Percentiles rank a stretch among this genome's conserved stretches.
These are phyloP conservation scores for Sorex araneus DNA, from an alignment of 2,113 vertebrate species.

Conservation along the genomic window DNA sequence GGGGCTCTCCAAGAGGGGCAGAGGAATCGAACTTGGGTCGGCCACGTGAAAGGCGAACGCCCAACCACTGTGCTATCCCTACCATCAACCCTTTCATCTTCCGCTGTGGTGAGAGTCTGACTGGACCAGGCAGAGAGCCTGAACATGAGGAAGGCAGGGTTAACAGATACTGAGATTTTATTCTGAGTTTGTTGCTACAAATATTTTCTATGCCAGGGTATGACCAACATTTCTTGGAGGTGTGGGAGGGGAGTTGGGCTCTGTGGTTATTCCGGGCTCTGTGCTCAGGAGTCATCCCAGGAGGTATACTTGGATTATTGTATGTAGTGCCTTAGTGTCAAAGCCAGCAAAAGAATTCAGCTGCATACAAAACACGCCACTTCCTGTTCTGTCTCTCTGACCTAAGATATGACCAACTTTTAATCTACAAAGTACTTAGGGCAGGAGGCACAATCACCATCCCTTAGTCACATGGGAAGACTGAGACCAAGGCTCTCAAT, in stretches of 20 bases:
- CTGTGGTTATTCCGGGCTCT: too few species aligned
- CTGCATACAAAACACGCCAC: too few species aligned
- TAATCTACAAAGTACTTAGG: not conserved
- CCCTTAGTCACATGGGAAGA: not conserved
- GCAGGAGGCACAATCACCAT: not conserved
- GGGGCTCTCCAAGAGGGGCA: too few species aligned
- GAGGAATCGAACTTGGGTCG: too few species aligned
- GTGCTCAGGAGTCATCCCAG: too few species aligned
- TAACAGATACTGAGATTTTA: rapidly evolving
- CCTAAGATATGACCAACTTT: not conserved
- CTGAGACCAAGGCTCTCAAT: not conserved
- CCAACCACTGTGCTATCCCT: too few species aligned
- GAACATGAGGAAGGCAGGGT: not conserved
- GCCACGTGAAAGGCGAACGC: too few species aligned
- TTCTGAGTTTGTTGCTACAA: not conserved
- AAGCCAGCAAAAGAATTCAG: too few species aligned
- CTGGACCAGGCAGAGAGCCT: not conserved
- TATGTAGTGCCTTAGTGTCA: too few species aligned
- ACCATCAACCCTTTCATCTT: not conserved
- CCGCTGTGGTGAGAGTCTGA: not conserved
- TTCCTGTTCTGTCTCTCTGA: too few species aligned
- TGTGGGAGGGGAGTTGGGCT: too few species aligned
- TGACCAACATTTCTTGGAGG: not conserved
- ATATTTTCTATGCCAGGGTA: not conserved
- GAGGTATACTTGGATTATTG: too few species aligned